Percentiles rank a stretch among this genome's conserved stretches.
These are phyloP conservation scores for Leistus spinibarbis DNA, from an alignment of 2,888 invertebrate species.

Conservation along the genomic window DNA sequence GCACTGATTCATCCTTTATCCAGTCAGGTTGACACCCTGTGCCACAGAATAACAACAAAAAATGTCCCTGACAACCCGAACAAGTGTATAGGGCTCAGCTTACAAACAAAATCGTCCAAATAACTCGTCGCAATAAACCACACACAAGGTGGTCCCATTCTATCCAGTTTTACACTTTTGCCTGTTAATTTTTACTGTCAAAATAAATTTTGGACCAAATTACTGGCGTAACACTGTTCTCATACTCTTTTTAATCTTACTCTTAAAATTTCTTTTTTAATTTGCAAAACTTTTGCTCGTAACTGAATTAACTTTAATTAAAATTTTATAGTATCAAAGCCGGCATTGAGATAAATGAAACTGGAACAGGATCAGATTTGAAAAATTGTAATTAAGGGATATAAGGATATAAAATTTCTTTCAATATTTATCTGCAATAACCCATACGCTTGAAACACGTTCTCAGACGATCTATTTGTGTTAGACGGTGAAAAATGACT, in stretches of 20 bases:
- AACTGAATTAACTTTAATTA: constrained; percentile 8
- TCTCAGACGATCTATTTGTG: no score
- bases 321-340: background rate
- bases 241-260: constrained; percentile 8
- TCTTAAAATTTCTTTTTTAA: constrained; percentile 6
- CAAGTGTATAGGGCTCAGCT: background rate
- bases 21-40: background rate
- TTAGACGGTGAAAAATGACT: no score
- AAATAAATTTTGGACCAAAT: background rate
- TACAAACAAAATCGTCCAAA: background rate
- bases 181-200: background rate
- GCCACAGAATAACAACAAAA: background rate
- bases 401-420: no score
- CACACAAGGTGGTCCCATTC: background rate
- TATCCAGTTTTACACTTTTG: background rate
- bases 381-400: no score
- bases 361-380: background rate
- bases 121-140: background rate
- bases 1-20: background rate
- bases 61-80: background rate
- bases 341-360: background rate
- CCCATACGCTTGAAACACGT: no score
- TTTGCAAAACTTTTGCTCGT: background rate
- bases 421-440: no score
- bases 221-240: background rate